These are phyloP conservation scores for Onychostruthus taczanowskii DNA, from an alignment of 2,113 vertebrate genomes.

Conservation along the genomic window DNA sequence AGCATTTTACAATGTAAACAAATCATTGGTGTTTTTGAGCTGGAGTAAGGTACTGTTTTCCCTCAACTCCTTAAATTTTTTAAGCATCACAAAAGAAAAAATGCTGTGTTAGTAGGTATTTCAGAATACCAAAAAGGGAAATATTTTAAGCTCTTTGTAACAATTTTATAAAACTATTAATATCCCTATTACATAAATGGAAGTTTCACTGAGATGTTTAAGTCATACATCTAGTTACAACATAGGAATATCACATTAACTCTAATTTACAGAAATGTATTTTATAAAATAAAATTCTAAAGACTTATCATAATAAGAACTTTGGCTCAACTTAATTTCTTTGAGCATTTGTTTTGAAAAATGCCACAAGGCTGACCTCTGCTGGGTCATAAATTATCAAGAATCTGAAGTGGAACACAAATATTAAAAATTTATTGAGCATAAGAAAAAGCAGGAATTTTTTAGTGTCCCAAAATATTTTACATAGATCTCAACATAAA, in stretches of 20 bases:
- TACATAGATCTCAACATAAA: background rate
- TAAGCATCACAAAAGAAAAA: background rate
- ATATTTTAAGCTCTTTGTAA: background rate
- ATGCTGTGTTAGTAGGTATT: background rate
- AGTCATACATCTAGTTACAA: background rate
- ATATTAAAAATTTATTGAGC: background rate
- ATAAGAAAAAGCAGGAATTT: background rate
- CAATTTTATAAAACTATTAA: background rate
- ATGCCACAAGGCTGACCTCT: constrained; percentile 59
- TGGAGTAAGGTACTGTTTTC: background rate
- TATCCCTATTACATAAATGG: background rate
- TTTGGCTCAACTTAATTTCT: background rate
- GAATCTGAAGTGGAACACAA: background rate
- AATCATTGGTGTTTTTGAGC: background rate
- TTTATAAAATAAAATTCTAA: background rate
- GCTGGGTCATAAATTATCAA: constrained; percentile 40
- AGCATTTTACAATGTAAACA: background rate
- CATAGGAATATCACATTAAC: background rate
- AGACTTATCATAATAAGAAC: background rate
- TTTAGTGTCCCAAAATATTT: background rate
- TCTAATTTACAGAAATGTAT: background rate
- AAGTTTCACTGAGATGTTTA: background rate
- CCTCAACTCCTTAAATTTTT: background rate
- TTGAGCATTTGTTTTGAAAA: background rate
- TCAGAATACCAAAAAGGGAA: background rate